A percentile compares a stretch with the other conserved stretches of the same genome.
phyloP scores from a whole-genome alignment of 2,113 vertebrate genomes.

The Esox niger region DNA sequence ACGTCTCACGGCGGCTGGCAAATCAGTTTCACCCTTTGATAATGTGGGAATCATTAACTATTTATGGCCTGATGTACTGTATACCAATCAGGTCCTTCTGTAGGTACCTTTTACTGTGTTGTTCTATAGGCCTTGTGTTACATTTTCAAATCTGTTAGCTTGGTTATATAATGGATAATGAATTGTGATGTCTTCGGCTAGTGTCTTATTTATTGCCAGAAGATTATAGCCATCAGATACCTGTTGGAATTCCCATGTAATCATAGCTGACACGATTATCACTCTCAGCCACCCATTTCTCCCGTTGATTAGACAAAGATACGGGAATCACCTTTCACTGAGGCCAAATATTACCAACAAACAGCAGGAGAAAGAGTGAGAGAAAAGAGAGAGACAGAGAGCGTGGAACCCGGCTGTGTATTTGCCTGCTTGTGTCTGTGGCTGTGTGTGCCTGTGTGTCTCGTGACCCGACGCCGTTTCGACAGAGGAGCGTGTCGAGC shows the following conservation, averaged over 20 bases:
- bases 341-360: constrained; percentile 41
- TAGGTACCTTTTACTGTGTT: constrained; percentile 28
- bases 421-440: neutral
- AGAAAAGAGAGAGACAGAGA: neutral
- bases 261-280: constrained; percentile 58
- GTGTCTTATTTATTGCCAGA: constrained; percentile 48
- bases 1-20: constrained; percentile 56
- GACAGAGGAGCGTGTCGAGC: constrained; percentile 59
- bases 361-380: neutral
- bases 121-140: constrained; percentile 28
- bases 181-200: constrained; percentile 45
- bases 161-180: constrained; percentile 52
- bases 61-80: constrained; percentile 60
- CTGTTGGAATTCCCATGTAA: constrained; percentile 38
- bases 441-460: constrained; percentile 11
- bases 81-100: constrained; percentile 35
- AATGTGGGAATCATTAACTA: constrained; percentile 65
- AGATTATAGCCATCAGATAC: constrained; percentile 13
- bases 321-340: constrained; percentile 41
- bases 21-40: constrained; percentile 66
- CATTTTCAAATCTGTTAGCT: constrained; percentile 50
- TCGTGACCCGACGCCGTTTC: constrained; percentile 21
- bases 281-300: constrained; percentile 40
- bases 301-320: constrained; percentile 45
- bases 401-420: constrained; percentile 18